Conservation (phyloP, 2,113 vertebrate species). For the Cacatua alba region DNA sequence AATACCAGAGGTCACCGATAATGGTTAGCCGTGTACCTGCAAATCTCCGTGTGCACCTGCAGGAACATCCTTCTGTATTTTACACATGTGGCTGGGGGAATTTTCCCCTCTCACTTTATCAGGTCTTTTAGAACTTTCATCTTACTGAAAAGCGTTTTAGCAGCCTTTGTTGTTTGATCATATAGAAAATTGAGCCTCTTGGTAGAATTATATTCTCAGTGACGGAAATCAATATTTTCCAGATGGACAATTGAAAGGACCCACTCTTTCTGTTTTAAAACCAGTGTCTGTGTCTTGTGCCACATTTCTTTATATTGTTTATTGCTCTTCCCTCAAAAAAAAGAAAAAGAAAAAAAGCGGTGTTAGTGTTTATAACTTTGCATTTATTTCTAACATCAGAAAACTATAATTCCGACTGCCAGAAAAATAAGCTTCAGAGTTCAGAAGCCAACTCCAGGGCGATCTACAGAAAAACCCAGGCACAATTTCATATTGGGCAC, state of each 20-base stretch:
- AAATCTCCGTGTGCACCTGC: not conserved
- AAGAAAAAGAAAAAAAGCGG: fast-evolving
- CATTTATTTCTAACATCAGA: not conserved
- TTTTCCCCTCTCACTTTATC: not conserved
- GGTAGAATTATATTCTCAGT: not conserved
- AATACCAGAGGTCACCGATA: not conserved
- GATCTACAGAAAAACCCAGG: not conserved
- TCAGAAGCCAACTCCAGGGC: not conserved
- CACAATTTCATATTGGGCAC: not conserved
- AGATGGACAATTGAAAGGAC: not conserved
- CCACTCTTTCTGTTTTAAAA: not conserved
- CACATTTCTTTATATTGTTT: not conserved
- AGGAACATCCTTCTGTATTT: not conserved
- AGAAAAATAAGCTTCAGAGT: not conserved
- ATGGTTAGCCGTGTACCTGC: not conserved
- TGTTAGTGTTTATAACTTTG: not conserved
- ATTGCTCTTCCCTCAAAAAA: not conserved
- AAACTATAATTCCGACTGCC: not conserved
- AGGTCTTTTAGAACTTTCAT: not conserved
- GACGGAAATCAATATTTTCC: not conserved
- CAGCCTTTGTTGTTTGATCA: not conserved
- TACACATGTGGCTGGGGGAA: not conserved
- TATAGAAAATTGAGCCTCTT: not conserved
- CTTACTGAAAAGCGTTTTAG: not conserved
- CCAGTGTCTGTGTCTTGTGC: not conserved